A percentile compares a stretch with the other conserved stretches of the same genome.
Conservation (phyloP, 2,113 vertebrate species). For the Melanostigma gelatinosum region DNA sequence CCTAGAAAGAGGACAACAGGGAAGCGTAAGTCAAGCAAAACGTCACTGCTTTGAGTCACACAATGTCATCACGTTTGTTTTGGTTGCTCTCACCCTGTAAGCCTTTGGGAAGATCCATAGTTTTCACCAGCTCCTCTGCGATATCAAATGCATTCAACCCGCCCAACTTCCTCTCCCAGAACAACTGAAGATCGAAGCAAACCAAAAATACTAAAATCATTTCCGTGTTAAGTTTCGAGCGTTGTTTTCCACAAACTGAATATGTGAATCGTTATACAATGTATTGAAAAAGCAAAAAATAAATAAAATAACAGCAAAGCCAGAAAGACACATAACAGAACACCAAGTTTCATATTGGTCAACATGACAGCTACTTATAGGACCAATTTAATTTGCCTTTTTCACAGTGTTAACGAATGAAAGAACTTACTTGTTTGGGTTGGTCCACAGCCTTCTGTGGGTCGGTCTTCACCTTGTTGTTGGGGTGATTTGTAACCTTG, state of each 20-base stretch:
- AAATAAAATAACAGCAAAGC: neutral
- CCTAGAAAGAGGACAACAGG: conserved; percentile 75
- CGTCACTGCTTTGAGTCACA: neutral
- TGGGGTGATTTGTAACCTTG: conserved; percentile 98
- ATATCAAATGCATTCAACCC: conserved; percentile 95
- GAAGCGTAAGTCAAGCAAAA: neutral
- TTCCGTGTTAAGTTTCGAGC: neutral
- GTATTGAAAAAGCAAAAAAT: neutral
- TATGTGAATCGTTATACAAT: neutral
- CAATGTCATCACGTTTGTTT: neutral
- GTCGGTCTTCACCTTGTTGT: conserved; percentile 96
- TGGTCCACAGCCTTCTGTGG: conserved; percentile 96
- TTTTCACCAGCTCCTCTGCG: conserved; percentile 95
- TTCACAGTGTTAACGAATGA: neutral
- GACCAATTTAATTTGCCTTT: neutral
- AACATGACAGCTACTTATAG: neutral
- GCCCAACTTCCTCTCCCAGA: conserved; percentile 97
- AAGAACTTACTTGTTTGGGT: conserved; percentile 89
- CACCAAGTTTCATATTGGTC: neutral
- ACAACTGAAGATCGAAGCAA: conserved; percentile 83
- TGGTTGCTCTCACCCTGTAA: conserved; percentile 86
- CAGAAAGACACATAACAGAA: neutral
- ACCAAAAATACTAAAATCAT: neutral
- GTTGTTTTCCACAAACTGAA: neutral
- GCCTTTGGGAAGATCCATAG: conserved; percentile 97